phyloP scores from a whole-genome alignment of 2,797 vertebrate species.

The Alfaro cultratus region DNA sequence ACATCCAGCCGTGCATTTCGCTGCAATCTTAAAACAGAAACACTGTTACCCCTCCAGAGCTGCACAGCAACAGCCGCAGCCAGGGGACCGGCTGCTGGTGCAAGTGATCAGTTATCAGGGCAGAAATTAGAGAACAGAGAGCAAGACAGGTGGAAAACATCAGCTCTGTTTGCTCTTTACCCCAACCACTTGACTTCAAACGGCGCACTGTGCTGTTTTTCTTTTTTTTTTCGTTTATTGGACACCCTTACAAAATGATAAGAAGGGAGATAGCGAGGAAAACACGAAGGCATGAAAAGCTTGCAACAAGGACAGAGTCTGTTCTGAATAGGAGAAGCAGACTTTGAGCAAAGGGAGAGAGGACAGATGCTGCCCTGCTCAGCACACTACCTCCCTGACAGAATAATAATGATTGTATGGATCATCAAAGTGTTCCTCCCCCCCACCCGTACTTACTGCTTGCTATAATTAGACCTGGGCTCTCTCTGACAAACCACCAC shows the following conservation, averaged over 20 bases:
- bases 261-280: conserved; percentile 42
- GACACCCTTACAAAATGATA: conserved; percentile 48
- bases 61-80: conserved; percentile 8
- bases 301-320: conserved; percentile 28
- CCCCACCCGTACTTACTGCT: conserved; percentile 64
- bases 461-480: conserved; percentile 67
- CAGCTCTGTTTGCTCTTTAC: conserved; percentile 55
- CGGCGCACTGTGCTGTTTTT: conserved; percentile 34
- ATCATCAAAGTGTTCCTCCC: conserved; percentile 66
- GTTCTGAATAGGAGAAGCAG: conserved; percentile 29
- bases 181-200: conserved; percentile 59
- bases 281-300: conserved; percentile 22
- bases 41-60: conserved; percentile 6
- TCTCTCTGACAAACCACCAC: conserved; percentile 48
- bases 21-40: conserved; percentile 38
- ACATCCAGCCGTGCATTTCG: conserved; percentile 29
- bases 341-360: conserved; percentile 22
- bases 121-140: conserved; percentile 50
- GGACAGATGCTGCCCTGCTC: conserved; percentile 37
- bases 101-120: conserved; percentile 44
- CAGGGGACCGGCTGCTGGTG: conserved; percentile 15
- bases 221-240: conserved; percentile 42
- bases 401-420: conserved; percentile 61
- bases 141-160: conserved; percentile 59
- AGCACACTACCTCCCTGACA: conserved; percentile 46